Evolutionary conservation across 2,113 vertebrate species (phyloP).

Genomic region (Scophthalmus maximus): DNA sequence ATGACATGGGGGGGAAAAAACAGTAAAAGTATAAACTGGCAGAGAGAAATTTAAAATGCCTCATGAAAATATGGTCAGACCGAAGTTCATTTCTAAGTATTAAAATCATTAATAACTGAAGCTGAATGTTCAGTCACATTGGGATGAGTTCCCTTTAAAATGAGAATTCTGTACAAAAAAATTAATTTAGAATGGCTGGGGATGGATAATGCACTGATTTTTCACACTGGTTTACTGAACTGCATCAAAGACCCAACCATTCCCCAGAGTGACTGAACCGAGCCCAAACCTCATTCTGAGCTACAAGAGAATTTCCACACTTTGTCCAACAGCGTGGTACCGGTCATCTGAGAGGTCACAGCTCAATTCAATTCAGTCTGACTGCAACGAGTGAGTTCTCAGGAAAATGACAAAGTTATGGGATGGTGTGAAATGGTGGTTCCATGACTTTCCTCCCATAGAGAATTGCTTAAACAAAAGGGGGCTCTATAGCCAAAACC

Average conservation of each 20-base stretch:
- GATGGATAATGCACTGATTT: constrained; percentile 44
- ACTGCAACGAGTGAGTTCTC: not conserved
- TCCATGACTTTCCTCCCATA: constrained; percentile 1
- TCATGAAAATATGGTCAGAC: too few relatives aligned
- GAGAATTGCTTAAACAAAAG: constrained; percentile 5
- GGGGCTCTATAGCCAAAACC: not conserved
- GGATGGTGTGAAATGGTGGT: not conserved
- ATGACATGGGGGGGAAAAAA: too few relatives aligned
- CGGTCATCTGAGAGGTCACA: constrained; percentile 25
- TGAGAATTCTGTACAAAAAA: constrained; percentile 30
- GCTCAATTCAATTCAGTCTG: constrained; percentile 12
- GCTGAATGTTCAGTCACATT: constrained; percentile 27
- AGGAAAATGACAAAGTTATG: not conserved
- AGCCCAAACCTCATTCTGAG: constrained; percentile 28
- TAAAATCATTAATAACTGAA: constrained; percentile 5
- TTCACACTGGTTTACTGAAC: constrained; percentile 38
- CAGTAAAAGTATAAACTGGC: too few relatives aligned
- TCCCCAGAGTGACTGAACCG: constrained; percentile 7
- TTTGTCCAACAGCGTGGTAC: constrained; percentile 9
- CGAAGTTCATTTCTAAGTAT: too few relatives aligned
- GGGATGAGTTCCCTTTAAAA: constrained; percentile 20
- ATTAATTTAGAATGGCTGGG: constrained; percentile 16
- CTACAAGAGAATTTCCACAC: constrained; percentile 43
- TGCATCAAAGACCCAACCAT: constrained; percentile 24
- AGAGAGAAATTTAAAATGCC: too few relatives aligned